Conservation (phyloP, 2,797 vertebrate species). For the Catostomus latipinnis region DNA sequence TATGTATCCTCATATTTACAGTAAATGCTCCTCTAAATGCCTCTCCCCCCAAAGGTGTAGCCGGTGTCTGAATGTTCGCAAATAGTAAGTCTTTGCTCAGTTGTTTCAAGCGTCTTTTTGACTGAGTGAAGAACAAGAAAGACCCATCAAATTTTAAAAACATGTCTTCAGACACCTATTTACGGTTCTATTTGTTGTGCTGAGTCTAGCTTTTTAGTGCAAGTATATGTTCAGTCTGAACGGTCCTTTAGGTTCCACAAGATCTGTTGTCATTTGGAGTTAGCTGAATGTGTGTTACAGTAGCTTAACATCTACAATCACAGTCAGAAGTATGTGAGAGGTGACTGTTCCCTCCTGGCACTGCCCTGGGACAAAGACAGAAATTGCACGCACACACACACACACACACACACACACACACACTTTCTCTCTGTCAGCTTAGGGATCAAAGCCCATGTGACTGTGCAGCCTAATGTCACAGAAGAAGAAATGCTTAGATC, state of each 20-base stretch:
- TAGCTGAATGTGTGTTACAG: neutral
- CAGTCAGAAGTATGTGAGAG: slow-evolving; percentile 6
- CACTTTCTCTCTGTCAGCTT: slow-evolving; percentile 19
- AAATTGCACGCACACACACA: slow-evolving; percentile 31
- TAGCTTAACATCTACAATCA: neutral
- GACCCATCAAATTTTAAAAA: too few species aligned
- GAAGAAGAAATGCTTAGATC: slow-evolving; percentile 51
- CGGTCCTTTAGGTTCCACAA: neutral
- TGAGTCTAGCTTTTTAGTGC: too few species aligned
- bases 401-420: slow-evolving; percentile 1
- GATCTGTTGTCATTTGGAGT: neutral
- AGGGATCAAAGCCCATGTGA: slow-evolving; percentile 50
- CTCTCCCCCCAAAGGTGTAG: too few species aligned
- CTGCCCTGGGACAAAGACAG: slow-evolving; percentile 50
- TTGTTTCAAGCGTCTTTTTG: too few species aligned
- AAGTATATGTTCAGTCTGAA: neutral
- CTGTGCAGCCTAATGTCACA: slow-evolving; percentile 31
- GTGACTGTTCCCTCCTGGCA: slow-evolving; percentile 44
- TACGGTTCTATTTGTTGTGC: too few species aligned
- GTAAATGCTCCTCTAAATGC: too few species aligned
- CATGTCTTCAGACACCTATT: too few species aligned
- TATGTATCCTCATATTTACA: too few species aligned
- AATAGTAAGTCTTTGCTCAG: too few species aligned
- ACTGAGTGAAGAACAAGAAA: too few species aligned
- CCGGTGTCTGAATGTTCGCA: too few species aligned